Evolutionary conservation across 2,113 vertebrate species (phyloP).

Genomic region (Argyrosomus japonicus): DNA sequence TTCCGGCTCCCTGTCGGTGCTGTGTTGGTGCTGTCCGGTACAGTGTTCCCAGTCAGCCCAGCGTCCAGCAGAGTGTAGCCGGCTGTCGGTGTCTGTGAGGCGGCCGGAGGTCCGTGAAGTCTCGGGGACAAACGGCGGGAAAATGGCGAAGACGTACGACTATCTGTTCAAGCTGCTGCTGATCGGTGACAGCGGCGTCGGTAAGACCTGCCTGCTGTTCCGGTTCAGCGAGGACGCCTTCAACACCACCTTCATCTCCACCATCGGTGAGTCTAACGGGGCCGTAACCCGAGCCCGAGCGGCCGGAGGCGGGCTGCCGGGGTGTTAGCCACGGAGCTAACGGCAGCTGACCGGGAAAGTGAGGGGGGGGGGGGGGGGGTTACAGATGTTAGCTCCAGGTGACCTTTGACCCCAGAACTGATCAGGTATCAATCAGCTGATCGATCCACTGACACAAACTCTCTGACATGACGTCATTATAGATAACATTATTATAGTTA

Average conservation of each 20-base stretch:
- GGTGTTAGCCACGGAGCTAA: background rate
- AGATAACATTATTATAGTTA: too few relatives aligned
- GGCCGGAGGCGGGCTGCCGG: background rate
- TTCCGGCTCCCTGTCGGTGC: constrained; percentile 48
- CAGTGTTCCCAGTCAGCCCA: background rate
- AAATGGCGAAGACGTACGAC: constrained; percentile 85
- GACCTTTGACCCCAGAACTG: background rate
- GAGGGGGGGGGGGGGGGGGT: background rate
- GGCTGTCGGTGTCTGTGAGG: too few relatives aligned
- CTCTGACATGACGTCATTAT: too few relatives aligned
- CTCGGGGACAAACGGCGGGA: constrained; percentile 31
- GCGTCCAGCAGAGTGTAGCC: background rate
- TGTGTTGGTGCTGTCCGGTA: background rate
- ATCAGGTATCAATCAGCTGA: too few relatives aligned
- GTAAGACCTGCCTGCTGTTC: constrained; percentile 86
- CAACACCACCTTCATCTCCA: constrained; percentile 85
- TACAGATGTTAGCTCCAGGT: too few relatives aligned
- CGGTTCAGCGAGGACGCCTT: constrained; percentile 86
- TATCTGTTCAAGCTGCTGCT: constrained; percentile 83
- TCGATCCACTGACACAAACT: too few relatives aligned
- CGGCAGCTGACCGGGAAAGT: background rate
- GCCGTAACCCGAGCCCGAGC: too few relatives aligned
- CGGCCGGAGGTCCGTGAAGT: background rate
- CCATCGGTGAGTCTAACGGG: constrained; percentile 78
- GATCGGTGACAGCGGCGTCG: constrained; percentile 84